These are phyloP conservation scores for Blastomussa wellsi DNA, from an alignment of 92 coral and sea anemone species.

Conservation along the genomic window DNA sequence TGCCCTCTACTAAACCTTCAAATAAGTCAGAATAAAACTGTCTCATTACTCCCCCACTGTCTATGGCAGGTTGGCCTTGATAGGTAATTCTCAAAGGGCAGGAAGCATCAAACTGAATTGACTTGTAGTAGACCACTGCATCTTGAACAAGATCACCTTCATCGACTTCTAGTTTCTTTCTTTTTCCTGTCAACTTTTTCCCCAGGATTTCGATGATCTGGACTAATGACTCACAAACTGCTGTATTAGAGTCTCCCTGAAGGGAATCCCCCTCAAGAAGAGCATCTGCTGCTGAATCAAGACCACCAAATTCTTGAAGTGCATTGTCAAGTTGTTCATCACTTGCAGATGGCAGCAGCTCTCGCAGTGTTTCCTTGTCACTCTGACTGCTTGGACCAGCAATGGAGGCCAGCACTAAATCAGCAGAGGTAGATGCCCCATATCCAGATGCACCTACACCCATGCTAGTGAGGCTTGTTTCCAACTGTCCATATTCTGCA, in stretches of 20 bases:
- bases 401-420: not conserved
- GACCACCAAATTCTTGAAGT: constrained; percentile 39
- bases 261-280: constrained; percentile 32
- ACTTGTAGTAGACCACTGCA: constrained; percentile 45
- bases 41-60: constrained; percentile 69
- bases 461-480: not conserved
- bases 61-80: constrained; percentile 62
- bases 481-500: not conserved
- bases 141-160: constrained; percentile 44
- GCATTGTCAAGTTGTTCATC: constrained; percentile 59
- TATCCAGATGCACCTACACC: not conserved
- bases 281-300: constrained; percentile 52
- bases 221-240: constrained; percentile 25
- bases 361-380: constrained; percentile 45
- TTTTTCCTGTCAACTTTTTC: constrained; percentile 43
- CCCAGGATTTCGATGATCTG: constrained; percentile 30
- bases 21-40: constrained; percentile 68
- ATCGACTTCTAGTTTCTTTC: constrained; percentile 41
- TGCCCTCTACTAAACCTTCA: constrained; percentile 34
- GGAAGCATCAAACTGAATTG: constrained; percentile 38
- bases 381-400: constrained; percentile 3
- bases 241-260: constrained; percentile 9
- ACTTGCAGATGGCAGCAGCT: constrained; percentile 58
- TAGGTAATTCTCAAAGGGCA: constrained; percentile 54
- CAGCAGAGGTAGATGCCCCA: not conserved